Evolutionary conservation across 2,113 vertebrate species (phyloP).

Genomic region (Limnothrissa miodon): DNA sequence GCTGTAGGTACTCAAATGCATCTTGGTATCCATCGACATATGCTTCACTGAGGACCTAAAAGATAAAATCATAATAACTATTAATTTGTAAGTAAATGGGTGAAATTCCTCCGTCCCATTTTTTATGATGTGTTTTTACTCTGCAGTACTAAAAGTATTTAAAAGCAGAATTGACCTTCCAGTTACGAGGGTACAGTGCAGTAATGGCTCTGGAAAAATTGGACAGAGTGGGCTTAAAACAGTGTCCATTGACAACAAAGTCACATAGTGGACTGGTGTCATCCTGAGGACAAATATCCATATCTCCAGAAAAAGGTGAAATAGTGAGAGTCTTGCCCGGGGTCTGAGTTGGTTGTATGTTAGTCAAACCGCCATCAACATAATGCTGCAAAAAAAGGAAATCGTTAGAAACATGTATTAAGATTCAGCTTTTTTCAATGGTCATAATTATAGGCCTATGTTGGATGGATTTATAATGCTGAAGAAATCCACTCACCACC

Average conservation of each 20-base stretch:
- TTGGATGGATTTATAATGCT: background rate
- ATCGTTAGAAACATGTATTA: too few relatives aligned
- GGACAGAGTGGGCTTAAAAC: conserved; percentile 76
- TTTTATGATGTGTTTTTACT: background rate
- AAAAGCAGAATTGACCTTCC: conserved; percentile 65
- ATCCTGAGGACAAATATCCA: conserved; percentile 83
- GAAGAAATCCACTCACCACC: conserved; percentile 53
- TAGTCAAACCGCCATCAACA: conserved; percentile 82
- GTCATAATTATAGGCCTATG: too few relatives aligned
- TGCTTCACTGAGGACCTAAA: conserved; percentile 61
- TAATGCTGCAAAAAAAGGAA: conserved; percentile 71
- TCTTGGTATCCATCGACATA: conserved; percentile 67
- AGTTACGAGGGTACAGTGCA: conserved; percentile 74
- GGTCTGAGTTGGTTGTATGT: conserved; percentile 76
- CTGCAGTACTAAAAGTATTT: background rate
- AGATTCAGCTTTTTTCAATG: too few relatives aligned
- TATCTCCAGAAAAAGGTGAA: conserved; percentile 84
- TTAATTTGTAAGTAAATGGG: background rate
- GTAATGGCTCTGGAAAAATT: conserved; percentile 77
- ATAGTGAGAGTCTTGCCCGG: conserved; percentile 75
- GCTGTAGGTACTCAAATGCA: conserved; percentile 55
- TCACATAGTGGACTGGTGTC: conserved; percentile 69
- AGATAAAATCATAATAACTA: conserved; percentile 2
- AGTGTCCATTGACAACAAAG: conserved; percentile 72
- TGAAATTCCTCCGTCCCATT: background rate